Evolutionary conservation across 2,888 invertebrate species (phyloP), one percentile per base, ranked within the genome.

Genomic region (Hirtodrosophila cameraria): DNA sequence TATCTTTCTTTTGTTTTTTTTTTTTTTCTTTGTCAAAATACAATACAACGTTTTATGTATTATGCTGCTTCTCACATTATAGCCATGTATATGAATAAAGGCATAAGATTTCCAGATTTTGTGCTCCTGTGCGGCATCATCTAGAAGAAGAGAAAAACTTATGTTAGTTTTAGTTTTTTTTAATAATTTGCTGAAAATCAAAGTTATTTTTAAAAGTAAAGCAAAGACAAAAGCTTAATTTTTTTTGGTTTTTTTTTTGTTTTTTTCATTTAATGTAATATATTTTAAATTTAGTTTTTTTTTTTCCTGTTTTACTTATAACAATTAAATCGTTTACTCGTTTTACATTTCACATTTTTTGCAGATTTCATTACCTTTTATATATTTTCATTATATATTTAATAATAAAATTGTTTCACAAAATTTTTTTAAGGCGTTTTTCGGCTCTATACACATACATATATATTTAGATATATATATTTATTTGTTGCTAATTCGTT

Each of bases 391-490:
- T 52, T 45, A 63, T 65, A 55, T 54, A 65, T 59, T 64, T 75
- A 61, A 75, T 82, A 64, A 70, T 81, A 84, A 84, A 81, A 83
- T 77, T 80, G 79, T 82, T 88, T 82, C 82, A 84, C 85, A 85
- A 77, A 70, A 74, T 70, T 70, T 74, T 50, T 70, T 79, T 82
- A 86, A 86, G 82, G 82, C 82, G 76, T 74, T 84, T 84, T 66
- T 81, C 81, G 75, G 84, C 70, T 83, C 50, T 80, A 69, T 75
- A 79, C 77, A 77, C 50, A 59, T 42, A 63, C 13, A 55, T 39
- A 61, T 39, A 45, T 31, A 38, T n/a, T 16, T 15, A 57, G 41
- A 41, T 52, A 31, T 35, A 28, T 43, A 23, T 31, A 39, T 35
- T 52, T 52, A 59, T 54, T 59, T 55, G 54, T 65, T 69, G 54